phyloP scores from a whole-genome alignment of 2,113 vertebrate species.

The Bettongia penicillata region DNA sequence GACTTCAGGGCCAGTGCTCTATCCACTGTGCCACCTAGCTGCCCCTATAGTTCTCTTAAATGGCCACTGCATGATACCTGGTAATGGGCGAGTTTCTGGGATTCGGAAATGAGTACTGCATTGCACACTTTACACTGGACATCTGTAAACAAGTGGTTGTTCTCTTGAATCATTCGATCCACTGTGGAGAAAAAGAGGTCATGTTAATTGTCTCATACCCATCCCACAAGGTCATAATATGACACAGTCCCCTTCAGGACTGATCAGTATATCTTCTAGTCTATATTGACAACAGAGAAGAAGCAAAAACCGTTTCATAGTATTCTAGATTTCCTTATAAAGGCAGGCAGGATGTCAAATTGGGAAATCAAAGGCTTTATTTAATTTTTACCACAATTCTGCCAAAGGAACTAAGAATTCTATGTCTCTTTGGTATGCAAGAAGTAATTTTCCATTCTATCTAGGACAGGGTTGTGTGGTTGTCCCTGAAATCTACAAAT shows the following conservation, averaged over 20 bases:
- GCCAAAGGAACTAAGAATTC: background rate
- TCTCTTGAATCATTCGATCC: slow-evolving; percentile 94
- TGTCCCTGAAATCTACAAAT: background rate
- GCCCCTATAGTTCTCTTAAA: background rate
- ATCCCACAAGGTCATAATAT: background rate
- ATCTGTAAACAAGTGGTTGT: slow-evolving; percentile 95
- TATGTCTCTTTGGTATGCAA: background rate
- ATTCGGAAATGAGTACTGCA: slow-evolving; percentile 96
- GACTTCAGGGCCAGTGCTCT: no score
- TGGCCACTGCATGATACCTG: slow-evolving; percentile 86
- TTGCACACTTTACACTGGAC: slow-evolving; percentile 97
- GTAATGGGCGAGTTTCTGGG: slow-evolving; percentile 97
- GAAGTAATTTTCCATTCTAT: background rate
- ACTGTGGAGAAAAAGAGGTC: slow-evolving; percentile 83
- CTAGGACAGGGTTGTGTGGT: background rate
- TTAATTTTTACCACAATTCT: background rate
- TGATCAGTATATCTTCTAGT: background rate
- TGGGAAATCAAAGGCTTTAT: background rate
- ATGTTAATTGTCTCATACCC: background rate
- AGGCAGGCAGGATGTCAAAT: background rate
- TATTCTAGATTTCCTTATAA: background rate
- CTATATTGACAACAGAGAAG: background rate
- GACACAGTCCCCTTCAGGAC: background rate
- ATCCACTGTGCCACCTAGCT: no score
- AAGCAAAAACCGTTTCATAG: background rate